These are phyloP conservation scores for Cyprinus carpio DNA, from an alignment of 2,113 vertebrate genomes.

Conservation along the genomic window DNA sequence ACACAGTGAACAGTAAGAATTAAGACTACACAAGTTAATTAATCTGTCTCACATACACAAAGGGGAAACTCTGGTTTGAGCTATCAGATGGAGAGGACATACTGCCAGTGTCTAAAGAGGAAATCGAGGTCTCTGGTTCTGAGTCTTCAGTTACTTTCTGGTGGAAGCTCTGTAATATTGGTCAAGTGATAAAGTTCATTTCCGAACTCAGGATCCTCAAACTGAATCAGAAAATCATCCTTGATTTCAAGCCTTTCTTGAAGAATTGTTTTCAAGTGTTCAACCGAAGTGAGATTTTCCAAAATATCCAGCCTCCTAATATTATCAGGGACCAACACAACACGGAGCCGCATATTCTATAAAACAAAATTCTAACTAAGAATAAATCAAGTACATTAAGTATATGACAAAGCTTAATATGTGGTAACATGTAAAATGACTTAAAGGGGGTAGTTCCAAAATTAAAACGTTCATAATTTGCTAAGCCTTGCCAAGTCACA, in stretches of 20 bases:
- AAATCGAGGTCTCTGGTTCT: neutral
- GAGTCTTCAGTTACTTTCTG: neutral
- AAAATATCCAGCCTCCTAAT: conserved; percentile 14
- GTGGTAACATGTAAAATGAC: neutral
- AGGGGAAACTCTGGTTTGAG: neutral
- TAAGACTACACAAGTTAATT: too few relatives aligned
- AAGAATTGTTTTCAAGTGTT: conserved; percentile 11
- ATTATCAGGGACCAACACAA: conserved; percentile 35
- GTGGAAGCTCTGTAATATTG: conserved; percentile 36
- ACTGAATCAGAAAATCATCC: conserved; percentile 32
- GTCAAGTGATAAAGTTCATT: conserved; percentile 43
- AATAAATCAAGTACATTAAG: neutral
- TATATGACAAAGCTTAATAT: neutral
- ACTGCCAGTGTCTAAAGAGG: neutral
- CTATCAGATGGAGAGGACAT: neutral
- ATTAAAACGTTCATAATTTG: neutral
- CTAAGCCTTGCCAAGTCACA: too few relatives aligned
- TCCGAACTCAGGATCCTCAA: conserved; percentile 37
- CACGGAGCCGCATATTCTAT: conserved; percentile 3
- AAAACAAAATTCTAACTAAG: too few relatives aligned
- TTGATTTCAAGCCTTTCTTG: conserved; percentile 4
- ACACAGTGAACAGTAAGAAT: too few relatives aligned
- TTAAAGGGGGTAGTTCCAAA: neutral
- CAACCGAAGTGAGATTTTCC: neutral
- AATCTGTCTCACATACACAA: too few relatives aligned